Evolutionary conservation across 2,113 vertebrate genomes (phyloP).

Genomic region (Chaenocephalus aceratus): DNA sequence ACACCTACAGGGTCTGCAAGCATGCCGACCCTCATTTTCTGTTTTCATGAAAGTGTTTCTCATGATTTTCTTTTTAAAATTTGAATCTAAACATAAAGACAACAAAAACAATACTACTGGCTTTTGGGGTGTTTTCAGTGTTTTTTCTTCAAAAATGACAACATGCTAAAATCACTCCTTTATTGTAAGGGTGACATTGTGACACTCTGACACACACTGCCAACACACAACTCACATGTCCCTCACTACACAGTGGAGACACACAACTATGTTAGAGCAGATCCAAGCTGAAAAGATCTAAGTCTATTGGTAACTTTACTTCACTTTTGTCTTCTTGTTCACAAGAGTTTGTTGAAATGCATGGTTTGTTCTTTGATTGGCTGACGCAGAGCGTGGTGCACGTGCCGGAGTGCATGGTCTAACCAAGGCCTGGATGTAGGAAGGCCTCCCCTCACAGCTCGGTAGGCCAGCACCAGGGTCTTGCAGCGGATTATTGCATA

Average conservation of each 20-base stretch:
- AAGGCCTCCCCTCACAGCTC: no score
- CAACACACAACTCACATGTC: background rate
- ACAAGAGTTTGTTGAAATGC: background rate
- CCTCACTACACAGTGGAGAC: background rate
- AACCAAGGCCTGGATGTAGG: no score
- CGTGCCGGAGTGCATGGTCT: no score
- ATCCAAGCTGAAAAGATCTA: background rate
- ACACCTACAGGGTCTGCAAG: background rate
- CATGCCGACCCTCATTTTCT: background rate
- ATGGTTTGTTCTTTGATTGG: background rate
- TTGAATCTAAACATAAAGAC: no score
- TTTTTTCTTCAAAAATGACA: background rate
- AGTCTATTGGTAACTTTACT: background rate
- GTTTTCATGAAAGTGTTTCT: background rate
- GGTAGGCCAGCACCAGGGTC: no score
- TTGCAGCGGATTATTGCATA: no score
- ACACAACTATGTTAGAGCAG: background rate
- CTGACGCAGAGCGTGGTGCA: no score
- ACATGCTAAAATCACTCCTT: background rate
- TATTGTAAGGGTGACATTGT: background rate
- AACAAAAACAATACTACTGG: no score
- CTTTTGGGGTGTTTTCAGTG: background rate
- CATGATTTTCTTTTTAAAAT: background rate
- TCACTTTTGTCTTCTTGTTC: background rate
- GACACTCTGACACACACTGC: no score